phyloP scores from a whole-genome alignment of 1,140 invertebrate genomes.

The Platyura marginata region DNA sequence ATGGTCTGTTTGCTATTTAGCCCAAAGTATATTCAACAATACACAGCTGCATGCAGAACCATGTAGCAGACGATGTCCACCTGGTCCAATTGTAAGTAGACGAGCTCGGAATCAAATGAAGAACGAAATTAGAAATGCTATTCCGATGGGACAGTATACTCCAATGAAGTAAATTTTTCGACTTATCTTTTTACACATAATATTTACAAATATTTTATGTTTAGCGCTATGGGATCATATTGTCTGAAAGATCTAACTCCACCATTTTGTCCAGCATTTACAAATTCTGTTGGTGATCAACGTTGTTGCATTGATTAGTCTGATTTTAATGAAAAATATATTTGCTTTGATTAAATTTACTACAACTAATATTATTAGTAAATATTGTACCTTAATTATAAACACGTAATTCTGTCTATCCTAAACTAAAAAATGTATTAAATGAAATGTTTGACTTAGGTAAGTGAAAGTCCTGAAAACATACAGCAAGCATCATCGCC shows the following conservation, averaged over 20 bases:
- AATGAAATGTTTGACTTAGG: background rate
- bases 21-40: constrained; percentile 26
- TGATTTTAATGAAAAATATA: too few species aligned
- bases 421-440: background rate
- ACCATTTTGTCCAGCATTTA: constrained; percentile 42
- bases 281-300: constrained; percentile 33
- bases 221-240: constrained; percentile 41
- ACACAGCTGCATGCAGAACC: constrained; percentile 24
- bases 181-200: background rate
- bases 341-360: too few species aligned
- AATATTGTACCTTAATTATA: too few species aligned
- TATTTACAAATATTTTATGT: constrained; percentile 5
- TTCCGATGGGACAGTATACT: constrained; percentile 35
- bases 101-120: constrained; percentile 4
- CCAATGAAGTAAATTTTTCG: constrained; percentile 25
- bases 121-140: constrained; percentile 19
- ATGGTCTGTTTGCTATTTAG: constrained; percentile 32
- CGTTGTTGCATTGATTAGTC: constrained; percentile 36
- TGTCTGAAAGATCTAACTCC: constrained; percentile 36
- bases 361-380: too few species aligned
- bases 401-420: background rate
- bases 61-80: constrained; percentile 28
- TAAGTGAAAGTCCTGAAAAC: background rate
- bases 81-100: constrained; percentile 11
- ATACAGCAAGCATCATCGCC: constrained; percentile 46